Conservation (phyloP, 1,140 invertebrate species). For the Caenorhabditis briggsae region DNA sequence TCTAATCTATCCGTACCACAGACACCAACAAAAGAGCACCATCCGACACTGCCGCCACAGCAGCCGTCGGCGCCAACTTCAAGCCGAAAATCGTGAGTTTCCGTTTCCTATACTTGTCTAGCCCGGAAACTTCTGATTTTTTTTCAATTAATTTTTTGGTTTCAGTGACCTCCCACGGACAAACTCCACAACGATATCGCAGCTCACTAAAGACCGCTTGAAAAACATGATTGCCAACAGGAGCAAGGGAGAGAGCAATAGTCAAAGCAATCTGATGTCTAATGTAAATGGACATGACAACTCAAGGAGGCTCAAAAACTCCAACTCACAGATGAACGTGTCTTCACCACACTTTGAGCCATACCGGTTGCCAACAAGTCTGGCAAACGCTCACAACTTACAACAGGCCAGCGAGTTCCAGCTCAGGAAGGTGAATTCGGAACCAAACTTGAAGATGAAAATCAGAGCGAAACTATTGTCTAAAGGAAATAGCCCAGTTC, state of each 20-base stretch:
- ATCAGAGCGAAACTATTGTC: constrained; percentile 74
- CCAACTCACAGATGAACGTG: constrained; percentile 57
- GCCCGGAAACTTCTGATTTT: not conserved
- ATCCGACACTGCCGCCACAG: not conserved
- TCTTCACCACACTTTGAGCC: constrained; percentile 74
- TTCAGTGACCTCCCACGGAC: constrained; percentile 37
- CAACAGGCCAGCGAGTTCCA: constrained; percentile 71
- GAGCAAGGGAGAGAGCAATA: constrained; percentile 48
- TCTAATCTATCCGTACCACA: constrained; percentile 28
- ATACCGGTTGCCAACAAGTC: constrained; percentile 69
- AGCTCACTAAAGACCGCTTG: constrained; percentile 52
- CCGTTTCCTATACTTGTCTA: not conserved
- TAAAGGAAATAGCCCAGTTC: constrained; percentile 70
- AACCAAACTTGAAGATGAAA: constrained; percentile 77
- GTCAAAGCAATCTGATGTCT: constrained; percentile 34
- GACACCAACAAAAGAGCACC: constrained; percentile 40
- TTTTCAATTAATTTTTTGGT: not conserved
- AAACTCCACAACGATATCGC: constrained; percentile 29
- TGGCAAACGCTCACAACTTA: constrained; percentile 26
- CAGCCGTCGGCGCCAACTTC: constrained; percentile 10
- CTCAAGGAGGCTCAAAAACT: constrained; percentile 24
- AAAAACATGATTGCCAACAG: constrained; percentile 60
- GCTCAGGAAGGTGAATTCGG: constrained; percentile 75
- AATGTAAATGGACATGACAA: constrained; percentile 28
- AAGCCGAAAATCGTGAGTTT: constrained; percentile 39